These are phyloP conservation scores for Cheumatopsyche charites DNA, from an alignment of 1,140 invertebrate genomes.

Conservation along the genomic window DNA sequence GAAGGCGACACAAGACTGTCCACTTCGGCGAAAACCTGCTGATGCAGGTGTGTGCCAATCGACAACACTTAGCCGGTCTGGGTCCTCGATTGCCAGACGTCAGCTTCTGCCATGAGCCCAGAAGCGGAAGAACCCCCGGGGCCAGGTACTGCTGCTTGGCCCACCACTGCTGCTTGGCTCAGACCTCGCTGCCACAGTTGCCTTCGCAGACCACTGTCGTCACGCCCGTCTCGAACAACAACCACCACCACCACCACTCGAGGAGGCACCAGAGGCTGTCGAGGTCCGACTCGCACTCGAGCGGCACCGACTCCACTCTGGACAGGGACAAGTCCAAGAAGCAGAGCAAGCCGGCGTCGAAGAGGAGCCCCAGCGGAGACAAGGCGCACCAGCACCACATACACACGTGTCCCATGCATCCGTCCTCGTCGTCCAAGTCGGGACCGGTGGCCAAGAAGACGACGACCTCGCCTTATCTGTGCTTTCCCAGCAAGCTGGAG, in stretches of 20 bases:
- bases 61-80: constrained; percentile 57
- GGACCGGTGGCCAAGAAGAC: constrained; percentile 43
- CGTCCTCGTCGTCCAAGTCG: constrained; percentile 55
- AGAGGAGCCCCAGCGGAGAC: constrained; percentile 51
- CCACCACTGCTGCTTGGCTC: constrained; percentile 58
- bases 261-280: constrained; percentile 54
- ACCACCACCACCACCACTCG: constrained; percentile 52
- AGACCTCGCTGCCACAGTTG: constrained; percentile 52
- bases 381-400: constrained; percentile 52
- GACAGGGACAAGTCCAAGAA: constrained; percentile 52
- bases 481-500: constrained; percentile 63
- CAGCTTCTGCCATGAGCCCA: constrained; percentile 60
- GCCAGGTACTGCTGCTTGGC: constrained; percentile 59
- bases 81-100: constrained; percentile 59
- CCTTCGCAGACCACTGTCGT: constrained; percentile 51
- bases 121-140: constrained; percentile 55
- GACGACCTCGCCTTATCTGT: constrained; percentile 54
- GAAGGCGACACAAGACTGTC: constrained; percentile 74
- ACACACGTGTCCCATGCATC: constrained; percentile 58
- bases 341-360: constrained; percentile 49
- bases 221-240: constrained; percentile 52
- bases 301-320: constrained; percentile 55
- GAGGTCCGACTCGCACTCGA: constrained; percentile 55
- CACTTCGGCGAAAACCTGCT: constrained; percentile 75
- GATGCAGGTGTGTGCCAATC: constrained; percentile 71